Evolutionary conservation across 2,888 invertebrate genomes (phyloP), one percentile per base, ranked within the genome.

Genomic region (Drosophila mercatorum): DNA sequence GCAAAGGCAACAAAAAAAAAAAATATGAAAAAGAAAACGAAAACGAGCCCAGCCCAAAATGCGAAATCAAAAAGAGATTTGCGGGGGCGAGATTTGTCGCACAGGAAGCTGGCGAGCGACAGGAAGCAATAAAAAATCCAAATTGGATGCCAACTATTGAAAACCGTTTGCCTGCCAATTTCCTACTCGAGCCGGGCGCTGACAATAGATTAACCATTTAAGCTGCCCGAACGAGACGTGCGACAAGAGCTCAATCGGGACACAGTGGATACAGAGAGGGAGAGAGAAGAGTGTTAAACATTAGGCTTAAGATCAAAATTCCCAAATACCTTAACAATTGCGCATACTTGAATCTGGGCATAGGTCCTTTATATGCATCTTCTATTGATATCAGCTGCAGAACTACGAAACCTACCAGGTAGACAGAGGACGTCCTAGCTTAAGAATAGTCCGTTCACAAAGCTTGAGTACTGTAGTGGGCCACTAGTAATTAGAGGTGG

Each of bases 41-140:
- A 22, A 51, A n/a, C 58, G 58, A 47, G 58, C 56, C 36, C 36
- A 66, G 41, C 49, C 53, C 53, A 26, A 55, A 41, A 55, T 17
- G 28, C 47, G 67, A 69, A 31, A 58, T 58, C 72, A 79, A 73
- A 57, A 68, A 64, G 55, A 49, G 51, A 47, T 52, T 71, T 80
- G 73, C 62, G 72, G 63, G 66, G 80, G 80, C 67, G 57, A 65
- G 44, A 58, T 65, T 78, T 79, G 77, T 79, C 78, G 68, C 81
- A 84, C 85, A 87, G 83, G 79, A 79, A 79, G 58, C 65, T 65
- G 80, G 64, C 77, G 58, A 80, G 69, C 79, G 73, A 73, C 79
- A 80, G 79, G 83, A 83, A 87, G 83, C 77, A 87, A 83, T 87
- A 87, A 81, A 76, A 72, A 74, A 75, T 81, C 80, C 61, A 79